Percentiles rank a stretch among this genome's conserved stretches.
These are phyloP conservation scores for Leucophenga montana DNA, from an alignment of 2,888 invertebrate genomes.

Conservation along the genomic window DNA sequence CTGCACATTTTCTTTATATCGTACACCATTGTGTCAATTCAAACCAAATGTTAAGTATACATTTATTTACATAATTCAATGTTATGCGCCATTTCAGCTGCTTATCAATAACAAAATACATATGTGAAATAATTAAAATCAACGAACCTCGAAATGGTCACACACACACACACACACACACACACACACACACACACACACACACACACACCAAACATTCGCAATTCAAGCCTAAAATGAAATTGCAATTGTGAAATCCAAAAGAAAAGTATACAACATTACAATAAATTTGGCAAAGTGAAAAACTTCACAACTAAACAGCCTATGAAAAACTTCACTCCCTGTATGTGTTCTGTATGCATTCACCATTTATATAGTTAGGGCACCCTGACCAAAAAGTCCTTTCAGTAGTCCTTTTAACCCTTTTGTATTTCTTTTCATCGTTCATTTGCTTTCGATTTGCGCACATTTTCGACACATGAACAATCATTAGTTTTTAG, in stretches of 20 bases:
- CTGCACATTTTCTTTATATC: no score
- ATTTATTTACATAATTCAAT: not conserved
- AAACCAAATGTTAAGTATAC: no score
- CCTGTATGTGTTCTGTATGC: no score
- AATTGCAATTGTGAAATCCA: conserved; percentile 61
- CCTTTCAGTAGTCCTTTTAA: conserved; percentile 6
- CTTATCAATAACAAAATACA: not conserved
- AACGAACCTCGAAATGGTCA: conserved; percentile 24
- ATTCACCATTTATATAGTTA: not conserved
- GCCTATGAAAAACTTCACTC: conserved; percentile 10
- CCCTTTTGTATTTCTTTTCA: conserved; percentile 13
- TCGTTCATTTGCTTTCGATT: conserved; percentile 31
- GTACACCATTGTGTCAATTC: no score
- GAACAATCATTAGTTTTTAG: conserved; percentile 68
- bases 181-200: no score
- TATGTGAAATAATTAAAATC: conserved; percentile 22
- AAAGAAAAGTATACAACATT: conserved; percentile 36
- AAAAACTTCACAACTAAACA: conserved; percentile 17
- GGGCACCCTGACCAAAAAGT: not conserved
- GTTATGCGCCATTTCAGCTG: conserved; percentile 14
- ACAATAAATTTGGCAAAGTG: conserved; percentile 31
- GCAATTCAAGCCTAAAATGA: not conserved
- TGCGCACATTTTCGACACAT: conserved; percentile 55
- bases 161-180: no score
- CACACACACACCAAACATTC: not conserved